Evolutionary conservation across 2,888 invertebrate species (phyloP), one percentile per base, ranked within the genome.

Genomic region (Taenaris catops): DNA sequence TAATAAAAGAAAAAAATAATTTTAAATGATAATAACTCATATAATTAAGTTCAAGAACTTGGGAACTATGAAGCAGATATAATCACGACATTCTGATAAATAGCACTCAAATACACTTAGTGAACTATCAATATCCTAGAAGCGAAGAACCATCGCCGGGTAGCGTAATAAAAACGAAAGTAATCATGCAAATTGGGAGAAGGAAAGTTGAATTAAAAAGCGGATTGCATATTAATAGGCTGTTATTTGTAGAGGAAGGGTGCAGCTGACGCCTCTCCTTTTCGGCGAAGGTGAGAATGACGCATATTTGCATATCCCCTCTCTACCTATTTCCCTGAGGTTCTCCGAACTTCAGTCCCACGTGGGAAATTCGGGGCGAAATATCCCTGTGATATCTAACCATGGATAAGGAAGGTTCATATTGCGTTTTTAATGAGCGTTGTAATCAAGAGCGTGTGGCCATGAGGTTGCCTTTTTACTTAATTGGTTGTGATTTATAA

Each of bases 141-240:
- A 32, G 53, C 41, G 44, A 41, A 60, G 60, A 59, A 34, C 64
- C 61, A 51, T 59, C 55, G 51, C 57, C 56, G 57, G 56, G 63
- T 53, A 58, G 71, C 69, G 70, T 78, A 83, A 84, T 84, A 83
- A 86, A 87, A 86, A 78, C 70, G 78, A 83, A 81, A 84, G 86
- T 84, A 84, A 87, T 87, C 87, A 87, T 86, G 87, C 86, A 87
- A 87, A 87, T 87, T 81, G 81, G 66, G 65, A 61, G 72, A 67
- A 58, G 67, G 61, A 76, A 84, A 83, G 87, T 84, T 83, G 86
- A 87, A 87, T 87, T 87, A 86, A 86, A 84, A 83, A 79, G 71
- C 72, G 70, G 72, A 69, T 65, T 59, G 60, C 52, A 57, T 54
- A n/a, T n/a, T n/a, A n/a, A n/a, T n/a, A n/a, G n/a, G n/a, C n/a